Conservation (phyloP, 2,797 vertebrate genomes). For the Taenioides sp. region DNA sequence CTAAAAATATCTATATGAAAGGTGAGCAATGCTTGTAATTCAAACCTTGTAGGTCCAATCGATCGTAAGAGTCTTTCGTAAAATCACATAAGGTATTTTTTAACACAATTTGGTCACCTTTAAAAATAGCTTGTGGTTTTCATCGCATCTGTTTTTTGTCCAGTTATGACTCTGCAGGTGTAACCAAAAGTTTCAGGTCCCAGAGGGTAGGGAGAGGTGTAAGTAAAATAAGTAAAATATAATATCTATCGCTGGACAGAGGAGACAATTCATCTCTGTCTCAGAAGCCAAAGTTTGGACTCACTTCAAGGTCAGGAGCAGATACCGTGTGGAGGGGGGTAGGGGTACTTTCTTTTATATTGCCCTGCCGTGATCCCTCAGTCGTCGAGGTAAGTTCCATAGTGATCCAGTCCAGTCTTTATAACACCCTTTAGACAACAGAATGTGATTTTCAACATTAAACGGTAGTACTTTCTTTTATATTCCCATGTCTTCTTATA, state of each 20-base stretch:
- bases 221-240: neutral
- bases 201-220: neutral
- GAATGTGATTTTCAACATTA: no score
- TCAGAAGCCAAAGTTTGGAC: neutral
- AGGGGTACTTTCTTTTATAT: neutral
- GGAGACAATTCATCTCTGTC: conserved; percentile 70
- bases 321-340: conserved; percentile 1
- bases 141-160: neutral
- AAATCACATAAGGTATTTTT: neutral
- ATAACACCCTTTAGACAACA: no score
- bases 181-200: neutral
- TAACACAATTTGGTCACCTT: neutral
- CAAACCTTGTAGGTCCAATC: neutral
- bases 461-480: no score
- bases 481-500: no score
- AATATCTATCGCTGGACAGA: conserved; percentile 11
- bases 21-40: conserved; percentile 4
- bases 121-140: neutral
- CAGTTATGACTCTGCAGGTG: conserved; percentile 1
- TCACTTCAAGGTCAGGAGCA: conserved; percentile 64
- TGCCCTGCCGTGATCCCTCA: no score
- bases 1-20: conserved; percentile 3
- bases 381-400: no score
- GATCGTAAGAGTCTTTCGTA: neutral
- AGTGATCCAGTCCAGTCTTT: no score